Conservation (phyloP, 2,113 vertebrate species). For the Hepsetus odoe region DNA sequence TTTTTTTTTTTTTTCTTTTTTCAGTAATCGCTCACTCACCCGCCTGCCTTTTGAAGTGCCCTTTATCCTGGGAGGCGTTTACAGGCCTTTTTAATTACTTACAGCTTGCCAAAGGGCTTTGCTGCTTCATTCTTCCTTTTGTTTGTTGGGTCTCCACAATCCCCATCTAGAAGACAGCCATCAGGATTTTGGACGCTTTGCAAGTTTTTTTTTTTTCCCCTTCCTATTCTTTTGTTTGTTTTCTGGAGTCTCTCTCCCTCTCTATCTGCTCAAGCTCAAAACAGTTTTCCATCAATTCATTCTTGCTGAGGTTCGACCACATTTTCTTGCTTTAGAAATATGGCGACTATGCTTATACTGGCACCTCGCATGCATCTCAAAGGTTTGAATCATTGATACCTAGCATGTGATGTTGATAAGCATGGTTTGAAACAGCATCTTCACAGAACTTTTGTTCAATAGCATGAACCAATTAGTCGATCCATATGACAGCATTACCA, state of each 20-base stretch:
- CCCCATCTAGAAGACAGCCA: conserved; percentile 54
- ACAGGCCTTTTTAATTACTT: conserved; percentile 84
- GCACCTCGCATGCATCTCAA: conserved; percentile 19
- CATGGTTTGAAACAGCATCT: not conserved
- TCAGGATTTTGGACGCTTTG: conserved; percentile 50
- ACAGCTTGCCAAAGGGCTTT: conserved; percentile 77
- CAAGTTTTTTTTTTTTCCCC: conserved; percentile 27
- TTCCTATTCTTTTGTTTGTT: conserved; percentile 43
- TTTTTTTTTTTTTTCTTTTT: conserved; percentile 9
- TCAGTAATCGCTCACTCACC: conserved; percentile 37
- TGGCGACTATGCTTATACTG: conserved; percentile 49
- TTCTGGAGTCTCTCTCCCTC: conserved; percentile 27
- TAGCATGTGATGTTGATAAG: conserved; percentile 5
- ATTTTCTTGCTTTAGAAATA: conserved; percentile 63
- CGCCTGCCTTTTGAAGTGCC: conserved; percentile 80
- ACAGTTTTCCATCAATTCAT: conserved; percentile 59
- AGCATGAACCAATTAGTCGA: conserved; percentile 1
- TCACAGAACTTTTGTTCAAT: conserved; percentile 6
- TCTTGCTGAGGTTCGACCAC: conserved; percentile 53
- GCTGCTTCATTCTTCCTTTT: conserved; percentile 71
- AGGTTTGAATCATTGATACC: conserved; percentile 28
- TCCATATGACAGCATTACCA: not conserved
- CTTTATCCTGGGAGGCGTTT: conserved; percentile 77
- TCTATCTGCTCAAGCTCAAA: conserved; percentile 42
- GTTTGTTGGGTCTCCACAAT: conserved; percentile 74